These are phyloP conservation scores for Calidris pygmaea DNA, from an alignment of 2,113 vertebrate species.

Conservation along the genomic window DNA sequence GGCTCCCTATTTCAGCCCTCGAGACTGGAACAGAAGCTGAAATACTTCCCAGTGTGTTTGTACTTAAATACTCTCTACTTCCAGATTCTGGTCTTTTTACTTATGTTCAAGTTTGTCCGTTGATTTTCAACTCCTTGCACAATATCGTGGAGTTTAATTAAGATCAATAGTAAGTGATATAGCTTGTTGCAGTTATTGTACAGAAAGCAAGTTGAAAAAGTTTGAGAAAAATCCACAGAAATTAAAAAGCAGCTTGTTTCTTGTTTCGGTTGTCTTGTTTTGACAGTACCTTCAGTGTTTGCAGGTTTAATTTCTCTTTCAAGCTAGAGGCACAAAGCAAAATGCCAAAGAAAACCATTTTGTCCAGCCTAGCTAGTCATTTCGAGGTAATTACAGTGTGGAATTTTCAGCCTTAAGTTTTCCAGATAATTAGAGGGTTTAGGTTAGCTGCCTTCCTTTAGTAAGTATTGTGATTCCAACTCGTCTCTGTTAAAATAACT, in stretches of 20 bases:
- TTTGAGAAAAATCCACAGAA: background rate
- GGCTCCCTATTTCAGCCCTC: background rate
- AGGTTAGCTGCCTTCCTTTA: conserved; percentile 2
- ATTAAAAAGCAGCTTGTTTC: conserved; percentile 38
- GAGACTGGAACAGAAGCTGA: background rate
- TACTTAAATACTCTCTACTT: background rate
- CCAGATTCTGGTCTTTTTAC: background rate
- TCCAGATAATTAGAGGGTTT: conserved; percentile 32
- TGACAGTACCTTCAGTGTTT: conserved; percentile 12
- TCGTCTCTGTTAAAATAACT: background rate
- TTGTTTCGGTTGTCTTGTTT: background rate
- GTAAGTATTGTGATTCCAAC: background rate
- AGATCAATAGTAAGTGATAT: background rate
- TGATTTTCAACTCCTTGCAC: background rate
- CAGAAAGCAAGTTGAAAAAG: background rate
- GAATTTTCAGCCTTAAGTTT: conserved; percentile 24
- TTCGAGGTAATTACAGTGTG: conserved; percentile 27
- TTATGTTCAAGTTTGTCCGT: background rate
- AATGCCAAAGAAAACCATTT: conserved; percentile 35
- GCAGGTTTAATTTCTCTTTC: conserved; percentile 29
- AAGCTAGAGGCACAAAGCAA: background rate
- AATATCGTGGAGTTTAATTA: background rate
- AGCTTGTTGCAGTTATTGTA: background rate
- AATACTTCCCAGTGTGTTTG: background rate
- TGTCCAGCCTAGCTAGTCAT: conserved; percentile 33